Percentiles rank a stretch among this genome's conserved stretches.
These are phyloP conservation scores for Salminus brasiliensis DNA, from an alignment of 2,113 vertebrate genomes.

Conservation along the genomic window DNA sequence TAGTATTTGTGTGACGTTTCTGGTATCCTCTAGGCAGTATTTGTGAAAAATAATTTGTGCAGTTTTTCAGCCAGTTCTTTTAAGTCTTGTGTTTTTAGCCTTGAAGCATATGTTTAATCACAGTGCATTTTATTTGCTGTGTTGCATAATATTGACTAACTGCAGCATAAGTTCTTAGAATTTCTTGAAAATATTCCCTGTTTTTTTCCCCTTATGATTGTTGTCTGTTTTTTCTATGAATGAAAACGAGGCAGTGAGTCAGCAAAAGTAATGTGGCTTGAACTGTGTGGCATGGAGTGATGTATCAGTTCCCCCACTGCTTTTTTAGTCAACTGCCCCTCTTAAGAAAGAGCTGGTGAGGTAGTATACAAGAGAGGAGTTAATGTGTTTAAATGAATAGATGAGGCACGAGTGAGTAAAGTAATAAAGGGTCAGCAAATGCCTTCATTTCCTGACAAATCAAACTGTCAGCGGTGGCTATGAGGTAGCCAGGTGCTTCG, in stretches of 20 bases:
- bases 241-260: not conserved
- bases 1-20: not conserved
- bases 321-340: constrained; percentile 2
- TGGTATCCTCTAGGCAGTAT: not conserved
- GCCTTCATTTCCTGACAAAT: constrained; percentile 29
- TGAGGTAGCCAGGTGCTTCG: not conserved
- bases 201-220: constrained; percentile 11
- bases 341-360: not conserved
- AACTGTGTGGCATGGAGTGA: not conserved
- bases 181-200: not conserved
- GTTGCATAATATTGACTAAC: not conserved
- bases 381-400: constrained; percentile 20
- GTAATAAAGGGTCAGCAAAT: constrained; percentile 25
- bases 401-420: not conserved
- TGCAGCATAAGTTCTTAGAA: not conserved
- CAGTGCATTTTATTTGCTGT: not conserved
- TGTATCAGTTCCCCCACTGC: constrained; percentile 8
- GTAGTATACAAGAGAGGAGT: not conserved
- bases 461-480: constrained; percentile 34
- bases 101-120: not conserved
- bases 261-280: constrained; percentile 16
- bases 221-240: not conserved
- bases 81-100: not conserved
- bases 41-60: no score
- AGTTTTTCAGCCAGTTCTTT: not conserved